Evolutionary conservation across 2,113 vertebrate species (phyloP).

Genomic region (Centrocercus urophasianus): DNA sequence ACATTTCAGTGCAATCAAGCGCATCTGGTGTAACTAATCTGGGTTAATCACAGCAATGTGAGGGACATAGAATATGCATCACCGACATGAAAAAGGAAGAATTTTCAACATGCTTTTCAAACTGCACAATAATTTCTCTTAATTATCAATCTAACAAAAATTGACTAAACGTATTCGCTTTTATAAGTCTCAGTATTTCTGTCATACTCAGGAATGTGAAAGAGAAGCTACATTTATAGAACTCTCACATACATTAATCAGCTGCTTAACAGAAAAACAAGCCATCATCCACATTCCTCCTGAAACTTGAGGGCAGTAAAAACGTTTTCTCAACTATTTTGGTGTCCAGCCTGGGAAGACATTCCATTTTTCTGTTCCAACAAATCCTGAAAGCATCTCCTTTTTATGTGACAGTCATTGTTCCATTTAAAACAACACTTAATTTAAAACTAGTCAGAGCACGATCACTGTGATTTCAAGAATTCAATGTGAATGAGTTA

Average conservation of each 20-base stretch:
- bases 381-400: slow-evolving; percentile 69
- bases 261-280: slow-evolving; percentile 42
- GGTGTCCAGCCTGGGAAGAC: slow-evolving; percentile 71
- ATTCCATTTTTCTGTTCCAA: slow-evolving; percentile 66
- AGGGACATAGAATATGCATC: slow-evolving; percentile 71
- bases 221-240: slow-evolving; percentile 48
- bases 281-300: slow-evolving; percentile 49
- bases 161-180: slow-evolving; percentile 61
- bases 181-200: slow-evolving; percentile 51
- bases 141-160: slow-evolving; percentile 66
- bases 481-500: slow-evolving; percentile 74
- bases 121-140: slow-evolving; percentile 63
- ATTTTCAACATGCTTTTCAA: slow-evolving; percentile 77
- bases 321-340: slow-evolving; percentile 72
- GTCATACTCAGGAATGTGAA: slow-evolving; percentile 52
- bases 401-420: slow-evolving; percentile 53
- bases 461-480: slow-evolving; percentile 72
- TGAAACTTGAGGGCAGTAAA: slow-evolving; percentile 69
- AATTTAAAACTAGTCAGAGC: slow-evolving; percentile 69
- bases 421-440: slow-evolving; percentile 65
- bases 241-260: slow-evolving; percentile 50
- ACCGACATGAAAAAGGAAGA: slow-evolving; percentile 71
- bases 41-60: slow-evolving; percentile 78
- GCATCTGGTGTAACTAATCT: slow-evolving; percentile 76
- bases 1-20: slow-evolving; percentile 80